Percentiles rank a stretch among this genome's conserved stretches.
These are phyloP conservation scores for Melipona quadrifasciata DNA, from an alignment of 1,140 invertebrate species.

Conservation along the genomic window DNA sequence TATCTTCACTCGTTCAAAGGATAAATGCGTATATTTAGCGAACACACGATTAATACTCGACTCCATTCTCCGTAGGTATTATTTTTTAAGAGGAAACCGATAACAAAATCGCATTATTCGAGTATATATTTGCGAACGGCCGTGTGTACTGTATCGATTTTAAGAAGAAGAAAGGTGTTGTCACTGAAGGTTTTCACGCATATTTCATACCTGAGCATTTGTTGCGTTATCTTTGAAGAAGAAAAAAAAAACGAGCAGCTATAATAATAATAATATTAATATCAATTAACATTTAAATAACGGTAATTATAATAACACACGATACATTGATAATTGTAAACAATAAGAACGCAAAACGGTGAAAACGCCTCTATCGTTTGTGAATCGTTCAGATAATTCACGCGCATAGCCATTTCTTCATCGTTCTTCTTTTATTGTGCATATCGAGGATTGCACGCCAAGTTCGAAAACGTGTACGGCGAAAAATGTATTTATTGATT, in stretches of 20 bases:
- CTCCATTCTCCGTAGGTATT: conserved; percentile 43
- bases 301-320: conserved; percentile 40
- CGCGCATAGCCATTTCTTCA: conserved; percentile 18
- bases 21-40: conserved; percentile 31
- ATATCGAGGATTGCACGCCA: conserved; percentile 19
- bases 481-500: conserved; percentile 42
- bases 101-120: conserved; percentile 8
- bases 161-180: neutral
- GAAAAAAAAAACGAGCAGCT: conserved; percentile 3
- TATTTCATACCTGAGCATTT: conserved; percentile 40
- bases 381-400: conserved; percentile 5
- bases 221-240: neutral
- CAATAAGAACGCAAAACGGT: conserved; percentile 10
- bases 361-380: neutral
- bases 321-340: conserved; percentile 36
- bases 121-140: conserved; percentile 17
- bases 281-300: conserved; percentile 46
- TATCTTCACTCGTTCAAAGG: conserved; percentile 18
- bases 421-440: conserved; percentile 39
- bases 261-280: conserved; percentile 49
- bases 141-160: conserved; percentile 36
- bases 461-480: conserved; percentile 10
- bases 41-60: conserved; percentile 42
- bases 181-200: conserved; percentile 18
- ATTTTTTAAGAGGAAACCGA: conserved; percentile 38